phyloP scores from a whole-genome alignment of 2,797 vertebrate species.

The Anabacerthia variegaticeps region DNA sequence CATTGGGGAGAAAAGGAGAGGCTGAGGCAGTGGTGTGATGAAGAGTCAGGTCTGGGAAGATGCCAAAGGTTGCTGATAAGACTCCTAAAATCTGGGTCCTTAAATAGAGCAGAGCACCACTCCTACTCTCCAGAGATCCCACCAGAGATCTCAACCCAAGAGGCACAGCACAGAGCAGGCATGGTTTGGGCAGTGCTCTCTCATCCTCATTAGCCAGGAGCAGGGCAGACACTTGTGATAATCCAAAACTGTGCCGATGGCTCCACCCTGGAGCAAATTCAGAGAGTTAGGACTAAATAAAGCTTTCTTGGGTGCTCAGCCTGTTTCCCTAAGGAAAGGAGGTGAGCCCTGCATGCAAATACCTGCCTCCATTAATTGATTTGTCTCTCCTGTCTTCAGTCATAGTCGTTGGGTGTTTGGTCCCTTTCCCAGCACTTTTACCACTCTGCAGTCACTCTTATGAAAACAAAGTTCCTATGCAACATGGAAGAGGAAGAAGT shows the following conservation, averaged over 20 bases:
- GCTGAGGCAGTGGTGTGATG: rapidly evolving
- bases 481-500: rapidly evolving
- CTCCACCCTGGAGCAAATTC: background rate
- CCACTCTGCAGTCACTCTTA: background rate
- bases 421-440: rapidly evolving
- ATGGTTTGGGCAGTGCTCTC: background rate
- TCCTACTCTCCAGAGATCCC: background rate
- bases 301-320: background rate
- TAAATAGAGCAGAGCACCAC: background rate
- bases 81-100: background rate
- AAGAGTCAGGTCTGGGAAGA: background rate
- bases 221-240: no score
- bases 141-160: rapidly evolving
- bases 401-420: background rate
- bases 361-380: background rate
- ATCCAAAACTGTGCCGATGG: background rate
- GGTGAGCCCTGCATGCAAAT: rapidly evolving
- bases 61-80: rapidly evolving
- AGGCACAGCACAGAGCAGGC: background rate
- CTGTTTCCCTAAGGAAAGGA: background rate
- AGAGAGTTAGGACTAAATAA: background rate
- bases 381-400: background rate
- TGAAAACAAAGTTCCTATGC: background rate
- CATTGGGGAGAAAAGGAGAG: background rate
- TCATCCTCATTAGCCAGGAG: background rate